phyloP scores from a whole-genome alignment of 2,888 invertebrate species.

The Periphyllus acericola region DNA sequence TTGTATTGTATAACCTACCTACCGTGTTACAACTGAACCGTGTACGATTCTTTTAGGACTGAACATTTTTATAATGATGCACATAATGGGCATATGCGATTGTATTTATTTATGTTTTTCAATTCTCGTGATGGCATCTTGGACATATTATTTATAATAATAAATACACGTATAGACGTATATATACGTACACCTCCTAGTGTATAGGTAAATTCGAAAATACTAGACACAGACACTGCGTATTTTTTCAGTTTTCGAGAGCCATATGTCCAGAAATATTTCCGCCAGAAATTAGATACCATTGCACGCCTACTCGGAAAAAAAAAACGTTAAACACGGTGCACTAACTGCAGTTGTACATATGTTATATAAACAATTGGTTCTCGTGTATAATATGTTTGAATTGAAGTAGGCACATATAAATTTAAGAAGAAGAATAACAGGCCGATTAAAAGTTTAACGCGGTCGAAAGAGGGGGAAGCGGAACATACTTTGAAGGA shows the following conservation, averaged over 20 bases:
- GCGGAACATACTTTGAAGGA: not conserved
- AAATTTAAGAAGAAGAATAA: not conserved
- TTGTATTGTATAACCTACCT: not conserved
- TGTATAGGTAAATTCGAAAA: not conserved
- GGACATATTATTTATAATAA: not conserved
- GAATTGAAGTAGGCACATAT: not conserved
- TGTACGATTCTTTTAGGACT: not conserved
- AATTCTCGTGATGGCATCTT: not conserved
- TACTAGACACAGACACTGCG: not conserved
- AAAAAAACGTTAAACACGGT: not conserved
- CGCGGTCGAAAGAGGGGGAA: not conserved
- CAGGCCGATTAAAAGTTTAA: not conserved
- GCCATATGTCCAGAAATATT: conserved; percentile 33
- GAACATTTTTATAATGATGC: not conserved
- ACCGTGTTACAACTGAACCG: not conserved
- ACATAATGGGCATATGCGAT: not conserved
- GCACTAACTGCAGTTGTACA: no score
- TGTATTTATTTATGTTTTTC: not conserved
- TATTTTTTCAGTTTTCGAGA: not conserved
- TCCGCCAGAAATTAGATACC: conserved; percentile 39
- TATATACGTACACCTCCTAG: no score
- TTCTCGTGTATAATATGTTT: not conserved
- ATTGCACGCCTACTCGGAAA: conserved; percentile 6
- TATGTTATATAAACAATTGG: not conserved
- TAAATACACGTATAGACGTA: not conserved